These are phyloP conservation scores for Gallinago solitaria DNA, from an alignment of 2,797 vertebrate species.

Conservation along the genomic window DNA sequence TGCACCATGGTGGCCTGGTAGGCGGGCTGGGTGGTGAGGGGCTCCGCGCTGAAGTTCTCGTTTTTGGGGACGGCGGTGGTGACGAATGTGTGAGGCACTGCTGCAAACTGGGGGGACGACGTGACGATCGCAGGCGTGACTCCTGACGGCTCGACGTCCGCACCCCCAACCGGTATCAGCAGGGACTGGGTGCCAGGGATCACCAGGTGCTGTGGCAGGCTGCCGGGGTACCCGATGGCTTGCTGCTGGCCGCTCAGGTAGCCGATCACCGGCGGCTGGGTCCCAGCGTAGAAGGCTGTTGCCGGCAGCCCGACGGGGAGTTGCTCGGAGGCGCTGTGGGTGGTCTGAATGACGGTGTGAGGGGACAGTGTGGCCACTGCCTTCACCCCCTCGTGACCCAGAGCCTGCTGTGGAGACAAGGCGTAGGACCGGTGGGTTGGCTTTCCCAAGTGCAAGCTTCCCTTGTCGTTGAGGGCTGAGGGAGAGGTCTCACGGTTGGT, in stretches of 20 bases:
- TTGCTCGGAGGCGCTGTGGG: conserved; percentile 88
- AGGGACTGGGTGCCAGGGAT: conserved; percentile 92
- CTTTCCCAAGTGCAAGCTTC: conserved; percentile 88
- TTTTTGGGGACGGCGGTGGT: conserved; percentile 87
- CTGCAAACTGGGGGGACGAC: conserved; percentile 84
- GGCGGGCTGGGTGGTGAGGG: conserved; percentile 77
- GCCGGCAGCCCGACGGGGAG: conserved; percentile 89
- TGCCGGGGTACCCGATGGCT: conserved; percentile 87
- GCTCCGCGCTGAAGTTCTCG: conserved; percentile 84
- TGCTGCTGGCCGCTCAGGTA: conserved; percentile 92
- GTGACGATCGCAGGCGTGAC: conserved; percentile 83
- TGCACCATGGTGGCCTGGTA: conserved; percentile 87
- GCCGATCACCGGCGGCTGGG: conserved; percentile 91
- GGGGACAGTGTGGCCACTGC: conserved; percentile 84
- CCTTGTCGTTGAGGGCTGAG: conserved; percentile 86
- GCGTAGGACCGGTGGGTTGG: conserved; percentile 83
- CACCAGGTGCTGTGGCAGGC: conserved; percentile 92
- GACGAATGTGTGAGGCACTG: conserved; percentile 91
- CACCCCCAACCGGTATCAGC: conserved; percentile 89
- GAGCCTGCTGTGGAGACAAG: conserved; percentile 82
- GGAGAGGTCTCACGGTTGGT: conserved; percentile 82
- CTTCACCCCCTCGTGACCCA: conserved; percentile 86
- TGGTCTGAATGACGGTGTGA: conserved; percentile 95
- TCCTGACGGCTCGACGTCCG: conserved; percentile 85
- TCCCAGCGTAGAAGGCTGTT: conserved; percentile 87